These are phyloP conservation scores for Ectemnius continuus DNA, from an alignment of 2,888 invertebrate genomes.

Conservation along the genomic window DNA sequence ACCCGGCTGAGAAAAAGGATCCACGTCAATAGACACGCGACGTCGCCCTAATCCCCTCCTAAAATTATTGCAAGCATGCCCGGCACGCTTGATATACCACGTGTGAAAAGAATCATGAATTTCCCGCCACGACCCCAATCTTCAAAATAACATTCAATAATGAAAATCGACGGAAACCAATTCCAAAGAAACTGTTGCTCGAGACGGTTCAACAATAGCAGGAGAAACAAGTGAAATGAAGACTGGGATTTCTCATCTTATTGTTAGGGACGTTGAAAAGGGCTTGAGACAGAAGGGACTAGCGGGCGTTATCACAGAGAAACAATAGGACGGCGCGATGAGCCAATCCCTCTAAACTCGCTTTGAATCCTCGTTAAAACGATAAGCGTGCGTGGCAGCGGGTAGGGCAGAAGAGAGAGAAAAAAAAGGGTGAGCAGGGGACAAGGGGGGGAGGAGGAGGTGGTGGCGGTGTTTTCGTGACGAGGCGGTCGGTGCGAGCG, in stretches of 20 bases:
- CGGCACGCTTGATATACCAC: no score
- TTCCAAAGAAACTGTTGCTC: no score
- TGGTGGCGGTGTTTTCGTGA: constrained; percentile 49
- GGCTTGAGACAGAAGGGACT: neutral
- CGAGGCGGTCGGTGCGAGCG: constrained; percentile 58
- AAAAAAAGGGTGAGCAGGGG: constrained; percentile 35
- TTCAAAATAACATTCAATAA: no score
- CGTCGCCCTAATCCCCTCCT: constrained; percentile 62
- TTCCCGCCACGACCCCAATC: neutral
- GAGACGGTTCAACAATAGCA: no score
- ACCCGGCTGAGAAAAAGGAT: constrained; percentile 61
- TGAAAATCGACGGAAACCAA: no score
- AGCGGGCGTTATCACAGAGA: neutral
- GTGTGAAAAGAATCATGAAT: neutral
- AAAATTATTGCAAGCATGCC: no score
- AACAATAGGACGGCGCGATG: constrained; percentile 18
- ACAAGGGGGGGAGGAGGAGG: constrained; percentile 36
- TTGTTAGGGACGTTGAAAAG: neutral
- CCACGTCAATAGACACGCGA: constrained; percentile 67
- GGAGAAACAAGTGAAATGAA: no score
- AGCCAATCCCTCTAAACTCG: constrained; percentile 25
- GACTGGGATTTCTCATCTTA: no score
- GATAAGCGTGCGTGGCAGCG: constrained; percentile 29
- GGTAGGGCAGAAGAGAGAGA: constrained; percentile 35
- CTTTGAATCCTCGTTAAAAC: constrained; percentile 45